Percentiles rank a stretch among this genome's conserved stretches.
Evolutionary conservation across 2,888 invertebrate genomes (phyloP).

Genomic region (Ramazzottius varieornatus): DNA sequence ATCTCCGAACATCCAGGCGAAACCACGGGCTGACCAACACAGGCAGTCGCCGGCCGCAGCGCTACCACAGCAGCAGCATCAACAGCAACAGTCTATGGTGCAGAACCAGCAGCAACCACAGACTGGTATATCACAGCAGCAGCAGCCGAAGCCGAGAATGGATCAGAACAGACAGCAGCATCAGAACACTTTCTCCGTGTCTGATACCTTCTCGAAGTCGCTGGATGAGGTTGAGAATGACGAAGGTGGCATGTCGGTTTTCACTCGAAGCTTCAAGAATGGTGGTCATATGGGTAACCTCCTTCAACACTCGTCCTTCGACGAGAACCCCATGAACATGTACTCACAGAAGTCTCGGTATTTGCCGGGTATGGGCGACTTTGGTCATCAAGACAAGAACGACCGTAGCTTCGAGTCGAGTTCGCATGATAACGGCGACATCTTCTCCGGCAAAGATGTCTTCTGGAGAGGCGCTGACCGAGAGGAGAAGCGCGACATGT

Average conservation of each 20-base stretch:
- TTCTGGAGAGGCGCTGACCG: not conserved
- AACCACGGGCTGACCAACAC: not conserved
- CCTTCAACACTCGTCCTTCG: too few relatives aligned
- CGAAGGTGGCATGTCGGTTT: not conserved
- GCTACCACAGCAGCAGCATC: not conserved
- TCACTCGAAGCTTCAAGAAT: not conserved
- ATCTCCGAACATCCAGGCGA: too few relatives aligned
- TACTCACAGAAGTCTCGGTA: not conserved
- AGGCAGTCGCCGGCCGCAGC: not conserved
- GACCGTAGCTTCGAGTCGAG: not conserved
- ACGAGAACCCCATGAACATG: not conserved
- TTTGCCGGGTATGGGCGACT: not conserved
- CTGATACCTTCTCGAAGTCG: not conserved
- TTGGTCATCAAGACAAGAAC: not conserved
- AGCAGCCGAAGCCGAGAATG: not conserved
- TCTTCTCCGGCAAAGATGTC: not conserved
- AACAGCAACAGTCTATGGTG: too few relatives aligned
- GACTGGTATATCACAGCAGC: too few relatives aligned
- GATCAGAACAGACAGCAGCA: not conserved
- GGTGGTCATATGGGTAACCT: not conserved
- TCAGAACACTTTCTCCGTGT: not conserved
- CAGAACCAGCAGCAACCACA: too few relatives aligned
- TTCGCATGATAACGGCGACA: not conserved
- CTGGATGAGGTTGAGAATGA: not conserved
- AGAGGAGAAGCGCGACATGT: slow-evolving; percentile 1